Percentiles rank a stretch among this genome's conserved stretches.
Conservation (phyloP, 1,140 invertebrate genomes). For the Centruroides sculpturatus region DNA sequence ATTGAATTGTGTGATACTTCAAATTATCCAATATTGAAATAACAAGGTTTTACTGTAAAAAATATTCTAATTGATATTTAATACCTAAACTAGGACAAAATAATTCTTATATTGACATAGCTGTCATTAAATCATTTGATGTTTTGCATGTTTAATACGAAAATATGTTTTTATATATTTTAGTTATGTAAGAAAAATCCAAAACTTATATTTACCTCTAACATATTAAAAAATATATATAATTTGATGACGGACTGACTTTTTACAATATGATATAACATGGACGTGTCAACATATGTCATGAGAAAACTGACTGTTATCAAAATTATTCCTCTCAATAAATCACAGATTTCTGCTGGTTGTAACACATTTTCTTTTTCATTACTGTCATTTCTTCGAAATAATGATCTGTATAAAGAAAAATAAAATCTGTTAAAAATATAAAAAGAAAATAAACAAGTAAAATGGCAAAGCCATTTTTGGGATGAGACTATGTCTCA, state of each 20-base stretch:
- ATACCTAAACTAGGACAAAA: too few species aligned
- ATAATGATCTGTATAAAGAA: not conserved
- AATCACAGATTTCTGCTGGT: conserved; percentile 89
- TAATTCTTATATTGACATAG: too few species aligned
- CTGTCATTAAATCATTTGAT: too few species aligned
- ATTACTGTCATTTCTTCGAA: not conserved
- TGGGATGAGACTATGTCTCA: too few species aligned
- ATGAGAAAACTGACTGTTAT: conserved; percentile 68
- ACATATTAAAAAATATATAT: conserved; percentile 99
- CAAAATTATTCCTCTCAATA: conserved; percentile 82
- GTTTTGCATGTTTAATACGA: too few species aligned
- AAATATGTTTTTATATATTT: too few species aligned
- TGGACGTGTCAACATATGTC: conserved; percentile 87
- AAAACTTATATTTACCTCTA: conserved; percentile 51
- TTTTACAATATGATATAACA: conserved; percentile 97
- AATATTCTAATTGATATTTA: too few species aligned
- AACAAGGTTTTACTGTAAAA: too few species aligned
- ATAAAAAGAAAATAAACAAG: not conserved
- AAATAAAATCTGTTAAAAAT: conserved; percentile 1
- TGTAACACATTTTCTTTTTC: conserved; percentile 38
- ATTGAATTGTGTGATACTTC: too few species aligned
- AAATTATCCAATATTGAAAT: too few species aligned
- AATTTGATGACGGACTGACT: conserved; percentile 97
- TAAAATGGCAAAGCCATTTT: too few species aligned
- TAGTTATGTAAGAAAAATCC: too few species aligned